Conservation (phyloP, 2,888 invertebrate species). For the Enchytraeus crypticus region DNA sequence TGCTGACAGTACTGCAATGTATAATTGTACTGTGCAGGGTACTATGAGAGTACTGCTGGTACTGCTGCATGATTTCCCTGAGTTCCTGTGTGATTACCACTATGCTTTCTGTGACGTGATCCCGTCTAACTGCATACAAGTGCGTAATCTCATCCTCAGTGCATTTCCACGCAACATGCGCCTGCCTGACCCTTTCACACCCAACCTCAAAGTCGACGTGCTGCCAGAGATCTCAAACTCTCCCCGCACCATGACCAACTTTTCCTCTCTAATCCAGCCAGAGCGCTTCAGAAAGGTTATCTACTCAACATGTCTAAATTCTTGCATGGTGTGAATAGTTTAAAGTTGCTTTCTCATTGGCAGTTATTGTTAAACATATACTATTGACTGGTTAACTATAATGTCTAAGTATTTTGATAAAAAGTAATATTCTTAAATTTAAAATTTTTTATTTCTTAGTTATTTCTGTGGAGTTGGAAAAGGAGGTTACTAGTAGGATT, state of each 20-base stretch:
- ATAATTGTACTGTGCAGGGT: slow-evolving; percentile 42
- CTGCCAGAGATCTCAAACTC: slow-evolving; percentile 77
- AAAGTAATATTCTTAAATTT: too few species aligned
- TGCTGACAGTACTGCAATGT: not conserved
- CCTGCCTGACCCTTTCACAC: slow-evolving; percentile 95
- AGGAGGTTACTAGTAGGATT: too few species aligned
- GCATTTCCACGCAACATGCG: slow-evolving; percentile 98
- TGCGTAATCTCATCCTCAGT: slow-evolving; percentile 93
- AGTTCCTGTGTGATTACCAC: slow-evolving; percentile 97
- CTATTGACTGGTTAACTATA: too few species aligned
- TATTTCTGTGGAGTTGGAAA: too few species aligned
- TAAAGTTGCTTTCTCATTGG: too few species aligned
- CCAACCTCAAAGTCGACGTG: slow-evolving; percentile 81
- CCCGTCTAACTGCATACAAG: slow-evolving; percentile 92
- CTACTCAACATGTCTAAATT: not conserved
- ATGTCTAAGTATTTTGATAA: too few species aligned
- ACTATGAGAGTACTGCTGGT: slow-evolving; percentile 87
- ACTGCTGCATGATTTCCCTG: slow-evolving; percentile 94
- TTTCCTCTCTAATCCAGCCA: slow-evolving; percentile 75
- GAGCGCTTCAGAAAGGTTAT: slow-evolving; percentile 71
- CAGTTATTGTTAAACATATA: too few species aligned
- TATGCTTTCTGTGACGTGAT: slow-evolving; percentile 98
- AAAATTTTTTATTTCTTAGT: too few species aligned
- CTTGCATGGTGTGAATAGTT: too few species aligned
- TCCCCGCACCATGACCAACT: slow-evolving; percentile 81